Evolutionary conservation across 2,888 invertebrate species (phyloP).

Genomic region (Bedellia somnulentella): DNA sequence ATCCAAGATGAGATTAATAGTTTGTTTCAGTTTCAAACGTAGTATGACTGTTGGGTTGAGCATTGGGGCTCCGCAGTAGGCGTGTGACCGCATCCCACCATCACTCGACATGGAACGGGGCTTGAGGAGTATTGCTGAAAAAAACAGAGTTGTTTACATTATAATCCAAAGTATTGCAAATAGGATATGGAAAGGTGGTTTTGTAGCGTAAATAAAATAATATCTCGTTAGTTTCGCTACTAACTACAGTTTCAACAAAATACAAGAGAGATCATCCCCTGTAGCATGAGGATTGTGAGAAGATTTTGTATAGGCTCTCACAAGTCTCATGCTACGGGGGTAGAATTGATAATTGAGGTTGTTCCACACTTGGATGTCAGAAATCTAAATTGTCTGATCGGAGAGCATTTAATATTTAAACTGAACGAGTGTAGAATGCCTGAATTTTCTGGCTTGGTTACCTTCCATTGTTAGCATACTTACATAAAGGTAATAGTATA

Average conservation of each 20-base stretch:
- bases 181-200: not conserved
- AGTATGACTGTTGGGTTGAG: constrained; percentile 22
- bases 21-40: constrained; percentile 21
- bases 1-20: not conserved
- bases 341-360: too few species aligned
- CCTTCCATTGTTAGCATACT: too few species aligned
- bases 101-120: constrained; percentile 22
- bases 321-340: too few species aligned
- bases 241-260: not conserved
- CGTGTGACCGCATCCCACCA: constrained; percentile 18
- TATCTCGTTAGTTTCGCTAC: not conserved
- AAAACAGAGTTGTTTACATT: not conserved
- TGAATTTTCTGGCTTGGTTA: too few species aligned
- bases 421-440: too few species aligned
- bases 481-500: too few species aligned
- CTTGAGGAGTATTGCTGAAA: constrained; percentile 24
- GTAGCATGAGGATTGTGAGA: not conserved
- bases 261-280: not conserved
- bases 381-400: too few species aligned
- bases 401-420: too few species aligned
- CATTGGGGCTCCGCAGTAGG: constrained; percentile 15
- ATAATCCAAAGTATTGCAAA: not conserved
- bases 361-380: too few species aligned
- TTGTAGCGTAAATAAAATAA: not conserved
- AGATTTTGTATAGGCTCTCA: not conserved